Conservation (phyloP, 2,888 invertebrate species). For the Gasteruption jaculator region DNA sequence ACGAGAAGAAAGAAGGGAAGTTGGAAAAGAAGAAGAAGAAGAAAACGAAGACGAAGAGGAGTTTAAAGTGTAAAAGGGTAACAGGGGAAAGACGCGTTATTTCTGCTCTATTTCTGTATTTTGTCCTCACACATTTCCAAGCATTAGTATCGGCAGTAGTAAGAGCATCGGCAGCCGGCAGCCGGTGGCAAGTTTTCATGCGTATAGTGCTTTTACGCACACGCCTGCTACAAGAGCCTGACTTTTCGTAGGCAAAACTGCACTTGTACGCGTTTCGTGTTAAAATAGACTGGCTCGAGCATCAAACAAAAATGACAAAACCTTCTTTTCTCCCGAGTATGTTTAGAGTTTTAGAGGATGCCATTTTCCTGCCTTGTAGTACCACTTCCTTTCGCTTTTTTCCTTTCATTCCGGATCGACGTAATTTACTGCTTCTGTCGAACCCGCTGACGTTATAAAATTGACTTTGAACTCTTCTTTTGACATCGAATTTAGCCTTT, state of each 20-base stretch:
- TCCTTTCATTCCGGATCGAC: too few species aligned
- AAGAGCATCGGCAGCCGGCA: background rate
- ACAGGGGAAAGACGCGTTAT: constrained; percentile 10
- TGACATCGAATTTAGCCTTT: too few species aligned
- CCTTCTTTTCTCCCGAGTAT: too few species aligned
- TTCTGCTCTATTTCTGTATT: constrained; percentile 40
- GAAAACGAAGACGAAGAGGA: constrained; percentile 15
- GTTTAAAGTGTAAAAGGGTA: constrained; percentile 8
- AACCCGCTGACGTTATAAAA: too few species aligned
- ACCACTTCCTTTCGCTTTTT: too few species aligned
- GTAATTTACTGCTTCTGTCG: too few species aligned
- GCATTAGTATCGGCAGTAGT: background rate
- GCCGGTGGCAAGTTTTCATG: too few species aligned
- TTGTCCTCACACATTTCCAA: constrained; percentile 38
- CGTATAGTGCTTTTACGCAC: too few species aligned
- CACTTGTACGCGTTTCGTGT: constrained; percentile 34
- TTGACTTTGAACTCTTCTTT: too few species aligned
- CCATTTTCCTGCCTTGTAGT: too few species aligned
- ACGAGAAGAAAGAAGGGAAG: constrained; percentile 6
- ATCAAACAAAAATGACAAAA: constrained; percentile 37
- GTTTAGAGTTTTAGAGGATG: too few species aligned
- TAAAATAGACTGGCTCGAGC: constrained; percentile 42
- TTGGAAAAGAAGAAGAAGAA: constrained; percentile 12
- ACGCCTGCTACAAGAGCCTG: too few species aligned
- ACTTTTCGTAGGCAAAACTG: constrained; percentile 29